phyloP scores from a whole-genome alignment of 2,888 invertebrate species.

The Apotomis turbidana region DNA sequence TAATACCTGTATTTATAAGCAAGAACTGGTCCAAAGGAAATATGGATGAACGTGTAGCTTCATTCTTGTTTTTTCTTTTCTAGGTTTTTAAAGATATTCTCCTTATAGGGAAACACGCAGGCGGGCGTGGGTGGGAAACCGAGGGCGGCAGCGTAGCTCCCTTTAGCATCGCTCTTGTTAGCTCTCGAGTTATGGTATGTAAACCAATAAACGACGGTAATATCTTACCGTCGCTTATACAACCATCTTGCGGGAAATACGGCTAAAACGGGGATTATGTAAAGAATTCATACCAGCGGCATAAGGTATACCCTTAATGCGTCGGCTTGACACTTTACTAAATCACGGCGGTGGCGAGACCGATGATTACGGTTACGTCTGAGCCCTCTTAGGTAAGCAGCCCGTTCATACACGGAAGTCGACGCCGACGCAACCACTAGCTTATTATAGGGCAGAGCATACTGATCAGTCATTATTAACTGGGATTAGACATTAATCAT shows the following conservation, averaged over 20 bases:
- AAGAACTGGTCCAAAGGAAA: not conserved
- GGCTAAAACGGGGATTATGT: constrained; percentile 45
- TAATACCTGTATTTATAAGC: not conserved
- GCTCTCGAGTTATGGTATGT: constrained; percentile 43
- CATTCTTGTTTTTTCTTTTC: constrained; percentile 10
- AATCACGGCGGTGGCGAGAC: constrained; percentile 22
- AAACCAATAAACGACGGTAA: constrained; percentile 40
- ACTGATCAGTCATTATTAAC: constrained; percentile 45
- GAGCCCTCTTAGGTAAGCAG: constrained; percentile 36
- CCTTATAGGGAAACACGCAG: constrained; percentile 48
- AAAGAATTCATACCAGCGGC: constrained; percentile 40
- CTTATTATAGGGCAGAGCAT: constrained; percentile 42
- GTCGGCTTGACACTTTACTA: constrained; percentile 21
- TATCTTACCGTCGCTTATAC: constrained; percentile 33
- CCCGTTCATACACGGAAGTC: constrained; percentile 48
- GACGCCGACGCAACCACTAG: constrained; percentile 54
- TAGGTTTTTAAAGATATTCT: constrained; percentile 30
- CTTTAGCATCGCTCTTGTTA: constrained; percentile 47
- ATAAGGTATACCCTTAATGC: constrained; percentile 25
- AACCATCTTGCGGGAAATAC: constrained; percentile 6
- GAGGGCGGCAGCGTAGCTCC: constrained; percentile 48
- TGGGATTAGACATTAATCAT: not conserved
- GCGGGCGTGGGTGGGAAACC: constrained; percentile 46
- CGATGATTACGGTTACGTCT: constrained; percentile 38
- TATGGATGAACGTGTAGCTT: not conserved